Conservation (phyloP, 2,888 invertebrate species). For the Pristionchus arcanus region DNA sequence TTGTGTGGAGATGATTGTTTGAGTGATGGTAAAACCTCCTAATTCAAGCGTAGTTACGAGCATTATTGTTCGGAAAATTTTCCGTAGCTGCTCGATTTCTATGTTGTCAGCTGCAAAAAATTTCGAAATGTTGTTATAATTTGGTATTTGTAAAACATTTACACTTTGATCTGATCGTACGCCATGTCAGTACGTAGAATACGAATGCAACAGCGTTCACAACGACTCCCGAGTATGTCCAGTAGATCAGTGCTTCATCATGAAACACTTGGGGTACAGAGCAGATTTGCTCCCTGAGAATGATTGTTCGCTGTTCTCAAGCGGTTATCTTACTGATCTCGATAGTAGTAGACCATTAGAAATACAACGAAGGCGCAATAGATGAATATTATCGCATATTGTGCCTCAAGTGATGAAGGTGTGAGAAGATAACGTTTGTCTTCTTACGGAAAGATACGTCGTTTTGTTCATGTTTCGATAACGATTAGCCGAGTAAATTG, state of each 20-base stretch:
- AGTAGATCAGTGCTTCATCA: neutral
- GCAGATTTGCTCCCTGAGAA: neutral
- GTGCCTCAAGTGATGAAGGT: no score
- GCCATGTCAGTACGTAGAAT: neutral
- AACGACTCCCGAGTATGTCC: neutral
- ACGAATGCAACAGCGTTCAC: neutral
- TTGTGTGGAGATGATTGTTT: neutral
- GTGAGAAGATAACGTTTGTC: no score
- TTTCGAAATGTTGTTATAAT: no score
- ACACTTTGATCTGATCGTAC: neutral
- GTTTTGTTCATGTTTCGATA: no score
- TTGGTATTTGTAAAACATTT: neutral
- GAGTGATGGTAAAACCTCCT: neutral
- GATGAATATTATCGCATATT: no score
- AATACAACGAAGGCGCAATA: no score
- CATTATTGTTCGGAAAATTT: neutral
- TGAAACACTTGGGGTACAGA: neutral
- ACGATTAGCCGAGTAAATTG: no score
- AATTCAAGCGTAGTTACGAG: neutral
- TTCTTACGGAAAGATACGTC: no score
- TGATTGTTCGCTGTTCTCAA: neutral
- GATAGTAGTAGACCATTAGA: no score
- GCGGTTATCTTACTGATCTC: no score
- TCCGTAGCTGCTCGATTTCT: neutral
- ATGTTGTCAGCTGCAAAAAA: neutral